These are phyloP conservation scores for Florisuga fusca DNA, from an alignment of 2,797 vertebrate species.

Conservation along the genomic window DNA sequence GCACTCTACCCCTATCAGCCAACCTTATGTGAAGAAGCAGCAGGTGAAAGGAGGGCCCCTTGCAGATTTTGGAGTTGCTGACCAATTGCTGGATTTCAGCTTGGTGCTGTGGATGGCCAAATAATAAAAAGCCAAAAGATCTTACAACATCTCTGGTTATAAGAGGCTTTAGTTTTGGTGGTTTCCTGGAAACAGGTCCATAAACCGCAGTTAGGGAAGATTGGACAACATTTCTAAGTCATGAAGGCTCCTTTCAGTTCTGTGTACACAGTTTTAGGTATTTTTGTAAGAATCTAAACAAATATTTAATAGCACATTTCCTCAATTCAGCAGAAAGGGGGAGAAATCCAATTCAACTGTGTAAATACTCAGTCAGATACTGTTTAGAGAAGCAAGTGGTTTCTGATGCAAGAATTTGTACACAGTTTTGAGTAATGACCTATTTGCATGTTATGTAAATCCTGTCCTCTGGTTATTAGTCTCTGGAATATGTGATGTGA, in stretches of 20 bases:
- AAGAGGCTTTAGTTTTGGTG: neutral
- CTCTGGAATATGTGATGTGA: neutral
- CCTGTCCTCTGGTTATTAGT: neutral
- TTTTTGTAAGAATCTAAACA: neutral
- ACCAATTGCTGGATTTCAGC: neutral
- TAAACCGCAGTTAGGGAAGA: neutral
- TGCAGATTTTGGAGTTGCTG: neutral
- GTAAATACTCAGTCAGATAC: neutral
- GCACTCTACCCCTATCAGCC: accelerated
- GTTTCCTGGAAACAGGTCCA: neutral
- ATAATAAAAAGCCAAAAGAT: neutral
- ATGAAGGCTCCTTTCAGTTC: neutral
- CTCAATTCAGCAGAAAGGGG: neutral
- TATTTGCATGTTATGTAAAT: neutral
- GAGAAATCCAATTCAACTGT: constrained; percentile 3
- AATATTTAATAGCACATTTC: neutral
- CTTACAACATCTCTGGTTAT: neutral
- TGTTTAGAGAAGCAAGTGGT: neutral
- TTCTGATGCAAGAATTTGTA: neutral
- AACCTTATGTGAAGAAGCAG: accelerated
- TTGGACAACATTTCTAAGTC: neutral
- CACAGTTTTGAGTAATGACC: constrained; percentile 1
- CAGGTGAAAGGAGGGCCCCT: neutral
- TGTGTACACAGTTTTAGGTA: neutral
- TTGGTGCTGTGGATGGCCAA: neutral